These are phyloP conservation scores for Poecilia picta DNA, from an alignment of 2,797 vertebrate species.

Conservation along the genomic window DNA sequence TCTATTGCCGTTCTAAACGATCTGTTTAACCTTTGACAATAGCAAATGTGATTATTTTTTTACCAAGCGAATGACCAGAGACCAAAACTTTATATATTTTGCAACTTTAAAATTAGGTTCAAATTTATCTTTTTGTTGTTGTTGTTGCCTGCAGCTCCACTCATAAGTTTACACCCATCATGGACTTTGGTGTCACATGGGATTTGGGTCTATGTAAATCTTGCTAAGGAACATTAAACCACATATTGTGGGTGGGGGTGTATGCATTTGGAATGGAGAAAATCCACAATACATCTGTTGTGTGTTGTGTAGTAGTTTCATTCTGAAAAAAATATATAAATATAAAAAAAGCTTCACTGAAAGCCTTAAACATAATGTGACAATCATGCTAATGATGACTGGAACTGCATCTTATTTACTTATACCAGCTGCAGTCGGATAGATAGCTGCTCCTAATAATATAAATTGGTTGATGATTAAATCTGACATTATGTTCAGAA, in stretches of 20 bases:
- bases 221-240: not conserved
- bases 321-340: no score
- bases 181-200: not conserved
- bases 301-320: not conserved
- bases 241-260: not conserved
- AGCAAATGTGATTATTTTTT: not conserved
- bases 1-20: not conserved
- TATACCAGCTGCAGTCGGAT: conserved; percentile 5
- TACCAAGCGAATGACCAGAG: not conserved
- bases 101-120: not conserved
- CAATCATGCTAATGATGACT: not conserved
- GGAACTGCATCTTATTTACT: not conserved
- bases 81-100: not conserved
- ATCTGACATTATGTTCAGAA: not conserved
- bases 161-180: not conserved
- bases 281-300: not conserved
- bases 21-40: not conserved
- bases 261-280: not conserved
- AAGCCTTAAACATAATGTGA: not conserved
- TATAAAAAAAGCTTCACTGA: not conserved
- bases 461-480: not conserved
- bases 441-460: not conserved
- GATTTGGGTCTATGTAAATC: not conserved
- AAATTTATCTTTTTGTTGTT: not conserved
- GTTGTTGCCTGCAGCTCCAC: not conserved